These are phyloP conservation scores for Imbricaverruca yamaguchii DNA, from an alignment of 2,888 invertebrate genomes.

Conservation along the genomic window DNA sequence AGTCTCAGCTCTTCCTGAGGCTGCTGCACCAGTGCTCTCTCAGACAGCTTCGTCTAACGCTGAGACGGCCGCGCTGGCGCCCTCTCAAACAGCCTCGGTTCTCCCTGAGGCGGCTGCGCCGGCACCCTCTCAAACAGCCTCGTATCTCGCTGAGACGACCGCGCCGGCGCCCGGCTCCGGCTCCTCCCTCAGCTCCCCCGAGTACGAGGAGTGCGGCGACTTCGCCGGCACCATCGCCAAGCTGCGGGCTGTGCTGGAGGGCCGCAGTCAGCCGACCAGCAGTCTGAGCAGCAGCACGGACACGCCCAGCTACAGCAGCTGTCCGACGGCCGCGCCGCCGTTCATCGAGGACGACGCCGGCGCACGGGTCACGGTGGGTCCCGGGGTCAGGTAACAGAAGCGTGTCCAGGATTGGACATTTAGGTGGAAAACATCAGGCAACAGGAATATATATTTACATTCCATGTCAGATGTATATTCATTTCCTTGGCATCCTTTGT, in stretches of 20 bases:
- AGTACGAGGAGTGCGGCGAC: slow-evolving; percentile 9
- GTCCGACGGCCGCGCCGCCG: slow-evolving; percentile 3
- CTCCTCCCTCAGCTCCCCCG: neutral
- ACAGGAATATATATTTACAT: no score
- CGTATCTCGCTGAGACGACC: neutral
- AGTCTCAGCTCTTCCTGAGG: neutral
- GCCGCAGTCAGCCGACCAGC: neutral
- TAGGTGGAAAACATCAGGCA: no score
- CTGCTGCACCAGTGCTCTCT: neutral
- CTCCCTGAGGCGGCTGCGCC: neutral
- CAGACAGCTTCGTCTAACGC: neutral
- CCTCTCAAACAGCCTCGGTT: neutral
- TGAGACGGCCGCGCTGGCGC: neutral
- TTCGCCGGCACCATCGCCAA: slow-evolving; percentile 10
- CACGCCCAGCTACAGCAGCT: slow-evolving; percentile 7
- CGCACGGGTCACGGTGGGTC: neutral
- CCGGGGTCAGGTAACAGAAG: no score
- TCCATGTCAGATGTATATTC: no score
- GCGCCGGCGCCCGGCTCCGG: neutral
- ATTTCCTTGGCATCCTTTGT: no score
- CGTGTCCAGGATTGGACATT: no score
- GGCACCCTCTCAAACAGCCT: neutral
- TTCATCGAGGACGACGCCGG: neutral
- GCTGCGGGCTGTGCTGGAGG: slow-evolving; percentile 13
- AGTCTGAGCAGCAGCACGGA: slow-evolving; percentile 10